Conservation (phyloP, 2,888 invertebrate species). For the Hyles lineata region DNA sequence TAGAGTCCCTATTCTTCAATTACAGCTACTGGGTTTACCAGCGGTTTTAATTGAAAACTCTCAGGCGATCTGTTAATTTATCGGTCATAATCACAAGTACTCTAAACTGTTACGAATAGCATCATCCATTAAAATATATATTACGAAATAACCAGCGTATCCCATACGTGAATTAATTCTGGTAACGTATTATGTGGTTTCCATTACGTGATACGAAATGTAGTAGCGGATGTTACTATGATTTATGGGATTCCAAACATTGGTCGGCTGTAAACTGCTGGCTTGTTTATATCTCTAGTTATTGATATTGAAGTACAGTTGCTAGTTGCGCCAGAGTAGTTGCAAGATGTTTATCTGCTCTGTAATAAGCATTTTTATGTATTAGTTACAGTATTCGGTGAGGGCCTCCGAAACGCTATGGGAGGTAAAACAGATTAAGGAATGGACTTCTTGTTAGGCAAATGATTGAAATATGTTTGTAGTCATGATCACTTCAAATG, state of each 20-base stretch:
- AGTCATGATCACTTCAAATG: no score
- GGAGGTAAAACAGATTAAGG: no score
- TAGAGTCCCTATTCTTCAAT: no score
- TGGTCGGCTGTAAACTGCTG: constrained; percentile 65
- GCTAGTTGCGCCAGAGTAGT: constrained; percentile 61
- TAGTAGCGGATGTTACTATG: constrained; percentile 69
- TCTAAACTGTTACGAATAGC: no score
- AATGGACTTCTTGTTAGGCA: no score
- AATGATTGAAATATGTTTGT: no score
- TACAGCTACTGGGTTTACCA: no score
- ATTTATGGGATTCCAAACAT: constrained; percentile 77
- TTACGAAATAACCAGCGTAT: constrained; percentile 11
- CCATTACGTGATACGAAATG: constrained; percentile 25
- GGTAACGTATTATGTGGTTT: constrained; percentile 29
- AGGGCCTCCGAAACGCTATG: neutral
- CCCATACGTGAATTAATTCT: constrained; percentile 26
- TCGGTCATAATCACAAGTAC: no score
- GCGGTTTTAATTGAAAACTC: no score
- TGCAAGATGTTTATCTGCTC: constrained; percentile 33
- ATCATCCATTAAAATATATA: neutral
- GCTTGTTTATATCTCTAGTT: constrained; percentile 73
- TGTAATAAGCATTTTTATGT: neutral
- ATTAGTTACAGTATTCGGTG: no score
- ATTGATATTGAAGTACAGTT: constrained; percentile 63
- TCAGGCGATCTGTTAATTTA: no score